phyloP scores from a whole-genome alignment of 2,888 invertebrate species.

The Synergus umbraculus region DNA sequence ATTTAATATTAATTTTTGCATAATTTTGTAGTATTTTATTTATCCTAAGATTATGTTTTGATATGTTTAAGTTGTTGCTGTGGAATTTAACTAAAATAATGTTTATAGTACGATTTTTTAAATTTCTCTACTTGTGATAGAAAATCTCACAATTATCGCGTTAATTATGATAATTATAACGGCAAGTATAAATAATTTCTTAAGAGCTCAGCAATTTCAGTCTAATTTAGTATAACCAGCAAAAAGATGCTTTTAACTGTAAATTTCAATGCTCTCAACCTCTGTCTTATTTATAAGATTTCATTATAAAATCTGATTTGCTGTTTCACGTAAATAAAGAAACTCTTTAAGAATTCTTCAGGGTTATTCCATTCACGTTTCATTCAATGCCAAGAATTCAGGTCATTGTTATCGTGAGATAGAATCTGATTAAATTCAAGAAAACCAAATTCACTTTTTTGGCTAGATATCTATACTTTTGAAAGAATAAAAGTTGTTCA shows the following conservation, averaged over 20 bases:
- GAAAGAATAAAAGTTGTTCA: neutral
- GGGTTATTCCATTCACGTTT: conserved; percentile 51
- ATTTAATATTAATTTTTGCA: no score
- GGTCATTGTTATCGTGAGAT: conserved; percentile 56
- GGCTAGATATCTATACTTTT: neutral
- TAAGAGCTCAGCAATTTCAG: neutral
- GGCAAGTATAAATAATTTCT: neutral
- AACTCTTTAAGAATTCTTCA: conserved; percentile 41
- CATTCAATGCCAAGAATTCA: conserved; percentile 56
- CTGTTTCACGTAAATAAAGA: conserved; percentile 29
- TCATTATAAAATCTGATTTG: conserved; percentile 17
- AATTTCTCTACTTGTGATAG: neutral
- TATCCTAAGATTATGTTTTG: no score
- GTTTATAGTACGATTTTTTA: neutral
- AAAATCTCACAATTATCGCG: neutral
- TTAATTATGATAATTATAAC: neutral
- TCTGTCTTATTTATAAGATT: neutral
- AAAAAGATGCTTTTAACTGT: neutral
- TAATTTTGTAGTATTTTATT: no score
- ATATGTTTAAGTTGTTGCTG: no score
- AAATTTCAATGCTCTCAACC: neutral
- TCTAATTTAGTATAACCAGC: neutral
- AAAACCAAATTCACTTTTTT: conserved; percentile 11
- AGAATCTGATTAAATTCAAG: conserved; percentile 29
- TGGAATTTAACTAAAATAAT: neutral